Conservation (phyloP, 2,797 vertebrate species). For the Silurus lanzhouensis region DNA sequence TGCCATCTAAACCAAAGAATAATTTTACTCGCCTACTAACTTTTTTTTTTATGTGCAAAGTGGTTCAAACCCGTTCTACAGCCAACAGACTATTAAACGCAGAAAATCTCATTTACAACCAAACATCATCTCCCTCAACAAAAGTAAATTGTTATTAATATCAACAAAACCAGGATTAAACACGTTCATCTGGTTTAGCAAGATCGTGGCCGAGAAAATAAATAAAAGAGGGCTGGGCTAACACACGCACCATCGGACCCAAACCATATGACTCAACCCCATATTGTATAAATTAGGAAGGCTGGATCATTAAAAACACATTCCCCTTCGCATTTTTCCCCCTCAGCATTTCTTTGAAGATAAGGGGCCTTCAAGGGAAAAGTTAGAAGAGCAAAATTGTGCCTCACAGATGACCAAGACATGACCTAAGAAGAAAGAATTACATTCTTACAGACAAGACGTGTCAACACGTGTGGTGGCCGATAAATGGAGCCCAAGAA, state of each 20-base stretch:
- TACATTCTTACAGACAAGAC: background rate
- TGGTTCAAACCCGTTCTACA: background rate
- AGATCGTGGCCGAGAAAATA: slow-evolving; percentile 16
- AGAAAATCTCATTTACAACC: background rate
- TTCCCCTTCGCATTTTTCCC: slow-evolving; percentile 20
- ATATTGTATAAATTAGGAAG: background rate
- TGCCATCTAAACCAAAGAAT: too few relatives aligned
- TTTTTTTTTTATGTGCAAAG: background rate
- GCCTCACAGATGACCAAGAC: background rate
- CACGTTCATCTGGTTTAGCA: slow-evolving; percentile 12
- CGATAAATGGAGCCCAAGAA: background rate
- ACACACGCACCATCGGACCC: slow-evolving; percentile 1
- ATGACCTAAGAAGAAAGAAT: background rate
- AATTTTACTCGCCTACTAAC: too few relatives aligned
- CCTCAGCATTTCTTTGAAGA: background rate
- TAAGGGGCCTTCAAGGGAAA: background rate
- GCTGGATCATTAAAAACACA: background rate
- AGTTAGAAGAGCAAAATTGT: background rate
- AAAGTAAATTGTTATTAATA: slow-evolving; percentile 3
- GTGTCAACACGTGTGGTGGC: background rate
- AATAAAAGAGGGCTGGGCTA: background rate
- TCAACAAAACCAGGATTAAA: slow-evolving; percentile 6
- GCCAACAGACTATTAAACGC: background rate
- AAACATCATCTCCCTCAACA: background rate
- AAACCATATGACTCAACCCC: background rate